Conservation (phyloP, 1,140 invertebrate species). For the Varroa destructor region DNA sequence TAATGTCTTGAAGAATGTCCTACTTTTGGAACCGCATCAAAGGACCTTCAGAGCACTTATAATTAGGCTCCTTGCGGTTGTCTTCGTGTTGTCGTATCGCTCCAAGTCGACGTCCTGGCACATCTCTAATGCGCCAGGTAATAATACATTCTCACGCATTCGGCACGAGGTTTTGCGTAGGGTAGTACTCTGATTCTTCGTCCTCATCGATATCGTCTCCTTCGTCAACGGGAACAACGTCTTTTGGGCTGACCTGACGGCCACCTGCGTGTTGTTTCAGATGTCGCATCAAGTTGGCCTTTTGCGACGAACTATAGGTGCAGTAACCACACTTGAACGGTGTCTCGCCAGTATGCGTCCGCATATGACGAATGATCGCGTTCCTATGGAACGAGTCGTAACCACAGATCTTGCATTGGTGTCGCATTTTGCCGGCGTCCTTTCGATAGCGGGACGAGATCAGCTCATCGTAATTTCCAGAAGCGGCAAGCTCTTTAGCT, state of each 20-base stretch:
- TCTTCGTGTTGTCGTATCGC: too few relatives aligned
- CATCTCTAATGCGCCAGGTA: too few relatives aligned
- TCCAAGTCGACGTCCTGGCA: too few relatives aligned
- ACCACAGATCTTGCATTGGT: slow-evolving; percentile 22
- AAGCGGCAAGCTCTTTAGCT: slow-evolving; percentile 2
- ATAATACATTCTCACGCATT: too few relatives aligned
- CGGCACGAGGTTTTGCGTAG: too few relatives aligned
- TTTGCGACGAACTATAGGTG: slow-evolving; percentile 20
- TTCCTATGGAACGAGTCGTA: slow-evolving; percentile 26
- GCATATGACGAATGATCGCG: slow-evolving; percentile 27
- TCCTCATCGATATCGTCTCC: neutral
- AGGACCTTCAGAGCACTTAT: too few relatives aligned
- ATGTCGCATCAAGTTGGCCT: slow-evolving; percentile 27
- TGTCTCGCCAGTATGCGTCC: slow-evolving; percentile 17
- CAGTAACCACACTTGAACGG: slow-evolving; percentile 26
- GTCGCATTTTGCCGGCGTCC: slow-evolving; percentile 15
- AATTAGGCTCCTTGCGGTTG: too few relatives aligned
- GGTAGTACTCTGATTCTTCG: too few relatives aligned
- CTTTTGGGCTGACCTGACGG: slow-evolving; percentile 14
- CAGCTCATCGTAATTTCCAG: slow-evolving; percentile 17
- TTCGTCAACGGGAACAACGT: slow-evolving; percentile 1
- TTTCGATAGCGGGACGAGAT: neutral
- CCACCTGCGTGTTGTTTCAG: slow-evolving; percentile 18
- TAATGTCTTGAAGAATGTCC: too few relatives aligned
- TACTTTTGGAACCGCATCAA: too few relatives aligned